Conservation (phyloP, 2,797 vertebrate species). For the Silurus lanzhouensis region DNA sequence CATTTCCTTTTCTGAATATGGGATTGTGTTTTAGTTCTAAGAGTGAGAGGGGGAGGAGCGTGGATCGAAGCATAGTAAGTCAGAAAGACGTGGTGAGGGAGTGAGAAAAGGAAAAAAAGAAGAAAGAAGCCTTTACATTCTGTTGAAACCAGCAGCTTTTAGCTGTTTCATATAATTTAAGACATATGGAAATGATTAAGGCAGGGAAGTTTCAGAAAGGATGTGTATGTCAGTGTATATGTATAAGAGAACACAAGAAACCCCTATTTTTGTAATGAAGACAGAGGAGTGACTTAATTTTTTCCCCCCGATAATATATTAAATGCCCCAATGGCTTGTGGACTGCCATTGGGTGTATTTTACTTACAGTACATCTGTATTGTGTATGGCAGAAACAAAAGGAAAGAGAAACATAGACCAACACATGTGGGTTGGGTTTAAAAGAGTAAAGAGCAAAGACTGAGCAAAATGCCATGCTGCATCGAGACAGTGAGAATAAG, state of each 20-base stretch:
- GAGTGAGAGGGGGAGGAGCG: slow-evolving; percentile 38
- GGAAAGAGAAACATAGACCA: slow-evolving; percentile 34
- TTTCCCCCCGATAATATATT: slow-evolving; percentile 55
- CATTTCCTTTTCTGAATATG: slow-evolving; percentile 54
- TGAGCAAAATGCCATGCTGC: slow-evolving; percentile 49
- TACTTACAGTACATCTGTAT: slow-evolving; percentile 60
- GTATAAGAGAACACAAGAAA: slow-evolving; percentile 67
- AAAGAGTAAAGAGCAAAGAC: slow-evolving; percentile 44
- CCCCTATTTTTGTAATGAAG: slow-evolving; percentile 76
- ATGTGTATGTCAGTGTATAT: slow-evolving; percentile 52
- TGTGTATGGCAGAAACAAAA: slow-evolving; percentile 40
- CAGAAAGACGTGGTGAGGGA: slow-evolving; percentile 74
- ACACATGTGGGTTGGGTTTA: background rate
- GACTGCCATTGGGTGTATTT: slow-evolving; percentile 54
- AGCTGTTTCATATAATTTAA: slow-evolving; percentile 81
- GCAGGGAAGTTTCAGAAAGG: slow-evolving; percentile 51
- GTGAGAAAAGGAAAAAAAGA: slow-evolving; percentile 51
- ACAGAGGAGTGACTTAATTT: slow-evolving; percentile 58
- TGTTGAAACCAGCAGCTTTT: slow-evolving; percentile 76
- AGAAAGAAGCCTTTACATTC: slow-evolving; percentile 62
- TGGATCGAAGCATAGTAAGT: slow-evolving; percentile 55
- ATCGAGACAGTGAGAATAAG: slow-evolving; percentile 35
- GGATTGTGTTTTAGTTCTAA: slow-evolving; percentile 58
- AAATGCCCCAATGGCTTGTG: slow-evolving; percentile 65
- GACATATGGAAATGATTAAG: slow-evolving; percentile 81